Evolutionary conservation across 2,797 vertebrate species (phyloP).

Genomic region (Sebastolobus alascanus): DNA sequence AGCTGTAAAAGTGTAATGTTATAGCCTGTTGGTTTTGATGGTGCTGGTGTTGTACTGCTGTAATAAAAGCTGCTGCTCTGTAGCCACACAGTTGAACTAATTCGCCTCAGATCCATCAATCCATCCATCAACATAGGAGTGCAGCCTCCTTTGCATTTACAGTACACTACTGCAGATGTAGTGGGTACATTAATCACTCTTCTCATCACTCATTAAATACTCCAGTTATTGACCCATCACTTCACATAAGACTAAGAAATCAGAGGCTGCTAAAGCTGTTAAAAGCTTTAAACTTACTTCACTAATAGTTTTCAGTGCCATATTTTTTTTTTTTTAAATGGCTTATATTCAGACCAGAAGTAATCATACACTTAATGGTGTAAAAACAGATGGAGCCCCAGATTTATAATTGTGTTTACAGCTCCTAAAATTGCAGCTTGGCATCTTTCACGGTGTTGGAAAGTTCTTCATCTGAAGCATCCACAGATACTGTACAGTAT

Average conservation of each 20-base stretch:
- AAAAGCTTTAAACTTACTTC: background rate
- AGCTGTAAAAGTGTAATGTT: conserved; percentile 39
- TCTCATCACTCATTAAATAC: conserved; percentile 1
- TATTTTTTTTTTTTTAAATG: background rate
- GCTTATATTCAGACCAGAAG: conserved; percentile 6
- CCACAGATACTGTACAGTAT: background rate
- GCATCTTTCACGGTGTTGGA: conserved; percentile 30
- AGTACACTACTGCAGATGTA: conserved; percentile 12
- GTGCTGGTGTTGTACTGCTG: background rate
- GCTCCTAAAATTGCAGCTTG: conserved; percentile 38
- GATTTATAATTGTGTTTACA: conserved; percentile 49
- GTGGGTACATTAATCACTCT: conserved; percentile 9
- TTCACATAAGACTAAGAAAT: background rate
- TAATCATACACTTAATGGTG: conserved; percentile 28
- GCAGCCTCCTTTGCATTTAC: conserved; percentile 19
- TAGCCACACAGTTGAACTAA: conserved; percentile 6
- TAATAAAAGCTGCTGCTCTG: conserved; percentile 24
- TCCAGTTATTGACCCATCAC: background rate
- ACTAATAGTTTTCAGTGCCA: background rate
- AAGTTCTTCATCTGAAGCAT: conserved; percentile 21
- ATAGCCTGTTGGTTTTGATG: conserved; percentile 35
- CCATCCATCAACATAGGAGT: conserved; percentile 6
- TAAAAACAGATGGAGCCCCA: conserved; percentile 54
- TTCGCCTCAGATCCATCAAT: background rate
- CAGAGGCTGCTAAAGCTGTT: background rate